Conservation (phyloP, 2,888 invertebrate genomes). For the Hydropsyche betteni region DNA sequence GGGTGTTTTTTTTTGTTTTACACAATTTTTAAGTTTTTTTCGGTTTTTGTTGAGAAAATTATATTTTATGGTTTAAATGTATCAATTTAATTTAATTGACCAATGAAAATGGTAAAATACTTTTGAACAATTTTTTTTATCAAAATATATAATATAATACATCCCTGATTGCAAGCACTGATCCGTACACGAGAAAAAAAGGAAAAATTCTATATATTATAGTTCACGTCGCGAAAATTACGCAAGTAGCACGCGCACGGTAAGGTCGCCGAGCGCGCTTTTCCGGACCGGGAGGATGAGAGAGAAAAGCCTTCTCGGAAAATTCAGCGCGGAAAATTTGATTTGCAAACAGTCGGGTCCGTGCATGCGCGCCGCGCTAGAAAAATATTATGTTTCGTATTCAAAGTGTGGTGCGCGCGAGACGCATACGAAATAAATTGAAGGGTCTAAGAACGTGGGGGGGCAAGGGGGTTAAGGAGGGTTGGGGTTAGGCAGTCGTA, state of each 20-base stretch:
- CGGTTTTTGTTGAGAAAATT: too few relatives aligned
- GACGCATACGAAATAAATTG: constrained; percentile 24
- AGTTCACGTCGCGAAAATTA: not conserved
- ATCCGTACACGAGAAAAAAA: not conserved
- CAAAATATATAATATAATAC: too few relatives aligned
- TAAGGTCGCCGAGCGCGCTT: not conserved
- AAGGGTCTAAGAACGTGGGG: constrained; percentile 9
- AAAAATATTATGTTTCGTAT: constrained; percentile 44
- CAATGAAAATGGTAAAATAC: too few relatives aligned
- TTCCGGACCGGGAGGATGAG: not conserved
- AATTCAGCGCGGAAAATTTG: constrained; percentile 33
- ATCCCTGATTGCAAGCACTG: not conserved
- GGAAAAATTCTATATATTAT: not conserved
- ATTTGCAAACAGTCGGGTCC: constrained; percentile 38
- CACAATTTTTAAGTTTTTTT: too few relatives aligned
- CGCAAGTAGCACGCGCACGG: not conserved
- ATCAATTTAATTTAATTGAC: too few relatives aligned
- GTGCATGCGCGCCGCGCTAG: constrained; percentile 30
- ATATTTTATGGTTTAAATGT: too few relatives aligned
- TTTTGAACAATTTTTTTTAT: too few relatives aligned
- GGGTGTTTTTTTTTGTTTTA: too few relatives aligned
- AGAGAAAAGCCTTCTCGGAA: constrained; percentile 1
- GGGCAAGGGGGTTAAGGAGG: not conserved
- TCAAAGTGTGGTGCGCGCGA: constrained; percentile 36
- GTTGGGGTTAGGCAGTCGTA: not conserved